Conservation (phyloP, 2,797 vertebrate genomes). For the Phaenicophaeus curvirostris region DNA sequence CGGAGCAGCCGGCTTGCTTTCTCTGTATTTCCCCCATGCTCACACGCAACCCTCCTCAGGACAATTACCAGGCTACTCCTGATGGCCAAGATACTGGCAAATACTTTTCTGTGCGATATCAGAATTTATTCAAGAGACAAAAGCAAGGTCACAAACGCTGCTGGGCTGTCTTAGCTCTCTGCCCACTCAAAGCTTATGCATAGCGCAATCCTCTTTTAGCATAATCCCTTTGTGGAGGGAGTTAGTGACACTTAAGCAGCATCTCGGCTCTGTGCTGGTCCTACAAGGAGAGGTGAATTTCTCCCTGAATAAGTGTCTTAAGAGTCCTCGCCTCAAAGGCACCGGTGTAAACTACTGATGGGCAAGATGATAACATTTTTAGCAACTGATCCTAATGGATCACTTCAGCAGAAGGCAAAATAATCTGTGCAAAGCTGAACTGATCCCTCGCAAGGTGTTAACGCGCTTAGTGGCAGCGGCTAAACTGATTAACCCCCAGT, state of each 20-base stretch:
- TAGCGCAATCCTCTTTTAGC: constrained; percentile 59
- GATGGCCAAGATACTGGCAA: neutral
- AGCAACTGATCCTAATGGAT: constrained; percentile 65
- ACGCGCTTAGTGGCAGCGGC: constrained; percentile 28
- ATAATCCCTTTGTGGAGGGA: constrained; percentile 45
- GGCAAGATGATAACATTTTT: constrained; percentile 65
- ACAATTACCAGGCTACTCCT: neutral
- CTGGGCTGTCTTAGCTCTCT: constrained; percentile 26
- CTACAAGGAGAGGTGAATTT: constrained; percentile 65
- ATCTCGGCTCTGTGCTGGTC: constrained; percentile 25
- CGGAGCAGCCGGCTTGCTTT: rapidly evolving
- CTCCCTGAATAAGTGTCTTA: constrained; percentile 68
- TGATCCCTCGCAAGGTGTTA: constrained; percentile 57
- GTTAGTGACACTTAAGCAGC: constrained; percentile 40
- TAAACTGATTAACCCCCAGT: constrained; percentile 39
- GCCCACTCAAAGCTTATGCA: constrained; percentile 66
- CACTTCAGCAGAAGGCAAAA: constrained; percentile 55
- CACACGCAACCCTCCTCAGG: neutral
- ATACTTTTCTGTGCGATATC: neutral
- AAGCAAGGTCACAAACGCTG: constrained; percentile 42
- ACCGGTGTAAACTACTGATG: constrained; percentile 45
- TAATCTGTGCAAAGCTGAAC: constrained; percentile 68
- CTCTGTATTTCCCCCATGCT: neutral
- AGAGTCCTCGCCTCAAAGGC: constrained; percentile 53
- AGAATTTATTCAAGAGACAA: neutral